phyloP scores from a whole-genome alignment of 2,113 vertebrate species.

The Hippocampus guttulatus region DNA sequence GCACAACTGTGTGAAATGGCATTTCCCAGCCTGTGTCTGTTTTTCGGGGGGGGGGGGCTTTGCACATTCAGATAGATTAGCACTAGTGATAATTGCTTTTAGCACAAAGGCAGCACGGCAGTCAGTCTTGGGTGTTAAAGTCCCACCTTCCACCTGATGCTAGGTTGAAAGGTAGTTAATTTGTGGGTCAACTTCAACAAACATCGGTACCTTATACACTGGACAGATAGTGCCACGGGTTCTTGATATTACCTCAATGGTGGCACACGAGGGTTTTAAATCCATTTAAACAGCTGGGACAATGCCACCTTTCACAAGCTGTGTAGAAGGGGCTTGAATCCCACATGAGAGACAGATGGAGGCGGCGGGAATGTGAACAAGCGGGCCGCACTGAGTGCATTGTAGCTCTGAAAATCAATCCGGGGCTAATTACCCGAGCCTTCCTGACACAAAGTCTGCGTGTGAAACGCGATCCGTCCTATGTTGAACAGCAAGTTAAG shows the following conservation, averaged over 20 bases:
- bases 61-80: too few relatives aligned
- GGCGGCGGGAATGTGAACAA: constrained; percentile 46
- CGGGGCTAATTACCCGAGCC: constrained; percentile 70
- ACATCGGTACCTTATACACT: too few relatives aligned
- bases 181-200: too few relatives aligned
- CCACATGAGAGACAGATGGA: constrained; percentile 70
- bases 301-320: not conserved
- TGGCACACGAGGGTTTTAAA: not conserved
- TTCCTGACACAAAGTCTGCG: constrained; percentile 70
- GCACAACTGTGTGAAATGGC: too few relatives aligned
- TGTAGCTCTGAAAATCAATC: constrained; percentile 74
- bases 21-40: too few relatives aligned
- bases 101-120: too few relatives aligned
- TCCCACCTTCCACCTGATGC: too few relatives aligned
- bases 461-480: constrained; percentile 63
- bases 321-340: constrained; percentile 25
- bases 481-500: constrained; percentile 58
- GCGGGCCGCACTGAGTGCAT: constrained; percentile 48
- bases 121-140: too few relatives aligned
- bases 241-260: not conserved
- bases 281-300: not conserved
- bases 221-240: too few relatives aligned
- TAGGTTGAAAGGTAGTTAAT: too few relatives aligned
- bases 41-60: too few relatives aligned
- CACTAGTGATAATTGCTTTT: too few relatives aligned